These are phyloP conservation scores for Ceraclea dissimilis DNA, from an alignment of 2,888 invertebrate genomes.

Conservation along the genomic window DNA sequence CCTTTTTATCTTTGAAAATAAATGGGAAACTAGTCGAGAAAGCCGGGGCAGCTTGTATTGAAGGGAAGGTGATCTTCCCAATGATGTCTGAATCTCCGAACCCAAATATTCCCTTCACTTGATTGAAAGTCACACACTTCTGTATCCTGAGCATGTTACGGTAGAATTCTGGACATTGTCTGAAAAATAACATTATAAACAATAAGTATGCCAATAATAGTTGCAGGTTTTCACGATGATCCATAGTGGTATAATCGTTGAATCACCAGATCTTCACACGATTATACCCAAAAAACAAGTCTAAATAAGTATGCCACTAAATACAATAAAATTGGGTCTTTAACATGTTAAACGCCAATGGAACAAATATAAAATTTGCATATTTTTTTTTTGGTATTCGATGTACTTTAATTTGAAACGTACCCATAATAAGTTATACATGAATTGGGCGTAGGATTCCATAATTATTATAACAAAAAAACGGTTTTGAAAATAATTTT, in stretches of 20 bases:
- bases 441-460: too few species aligned
- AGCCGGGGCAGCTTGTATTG: slow-evolving; percentile 92
- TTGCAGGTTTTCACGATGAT: not conserved
- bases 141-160: slow-evolving; percentile 88
- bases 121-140: slow-evolving; percentile 93
- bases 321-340: too few species aligned
- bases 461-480: too few species aligned
- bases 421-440: too few species aligned
- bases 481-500: too few species aligned
- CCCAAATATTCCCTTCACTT: slow-evolving; percentile 97
- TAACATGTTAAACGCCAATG: too few species aligned
- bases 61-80: slow-evolving; percentile 95
- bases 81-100: slow-evolving; percentile 94
- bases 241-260: too few species aligned
- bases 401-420: too few species aligned
- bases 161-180: slow-evolving; percentile 84
- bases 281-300: not conserved
- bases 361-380: too few species aligned
- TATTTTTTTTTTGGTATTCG: too few species aligned
- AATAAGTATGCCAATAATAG: too few species aligned
- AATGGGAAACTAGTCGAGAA: slow-evolving; percentile 85
- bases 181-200: slow-evolving; percentile 35
- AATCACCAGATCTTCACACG: too few species aligned
- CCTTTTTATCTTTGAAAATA: slow-evolving; percentile 74
- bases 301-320: not conserved